Evolutionary conservation across 2,113 vertebrate genomes (phyloP).

Genomic region (Osmerus eperlanus): DNA sequence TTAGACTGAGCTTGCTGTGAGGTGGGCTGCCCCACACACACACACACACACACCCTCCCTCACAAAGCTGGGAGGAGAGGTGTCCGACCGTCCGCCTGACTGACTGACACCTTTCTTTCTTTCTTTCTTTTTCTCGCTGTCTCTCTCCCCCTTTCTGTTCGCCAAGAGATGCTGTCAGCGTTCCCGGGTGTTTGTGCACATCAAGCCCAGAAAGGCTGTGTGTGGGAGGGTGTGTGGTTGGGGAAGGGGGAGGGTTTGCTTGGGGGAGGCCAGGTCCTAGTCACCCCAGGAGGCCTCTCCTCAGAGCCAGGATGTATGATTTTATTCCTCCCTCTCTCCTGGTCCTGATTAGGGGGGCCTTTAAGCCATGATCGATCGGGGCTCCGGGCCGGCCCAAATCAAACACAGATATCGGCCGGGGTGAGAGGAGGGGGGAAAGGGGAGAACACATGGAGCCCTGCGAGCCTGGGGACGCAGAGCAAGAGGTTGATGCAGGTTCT

Average conservation of each 20-base stretch:
- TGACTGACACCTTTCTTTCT: not conserved
- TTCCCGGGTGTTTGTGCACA: too few relatives aligned
- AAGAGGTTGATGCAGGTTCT: too few relatives aligned
- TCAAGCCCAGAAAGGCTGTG: not conserved
- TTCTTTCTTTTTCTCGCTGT: constrained; percentile 18
- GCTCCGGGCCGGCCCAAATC: constrained; percentile 60
- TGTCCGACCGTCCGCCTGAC: not conserved
- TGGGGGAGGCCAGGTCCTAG: not conserved
- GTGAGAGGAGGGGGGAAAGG: constrained; percentile 41
- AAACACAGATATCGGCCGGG: constrained; percentile 67
- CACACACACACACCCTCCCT: not conserved
- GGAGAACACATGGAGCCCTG: constrained; percentile 10
- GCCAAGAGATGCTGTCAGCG: not conserved
- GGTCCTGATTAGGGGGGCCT: constrained; percentile 67
- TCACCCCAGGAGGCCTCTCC: constrained; percentile 13
- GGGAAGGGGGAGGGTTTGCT: constrained; percentile 16
- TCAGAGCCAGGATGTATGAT: constrained; percentile 57
- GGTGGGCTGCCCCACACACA: constrained; percentile 7
- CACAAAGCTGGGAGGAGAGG: not conserved
- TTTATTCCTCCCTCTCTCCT: constrained; percentile 64
- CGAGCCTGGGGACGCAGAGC: not conserved
- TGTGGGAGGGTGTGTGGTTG: not conserved
- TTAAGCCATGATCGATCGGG: constrained; percentile 66
- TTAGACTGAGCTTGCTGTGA: constrained; percentile 13
- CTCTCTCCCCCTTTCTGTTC: constrained; percentile 1